Percentiles rank a stretch among this genome's conserved stretches.
These are phyloP conservation scores for Nudaria mundana DNA, from an alignment of 2,888 invertebrate genomes.

Conservation along the genomic window DNA sequence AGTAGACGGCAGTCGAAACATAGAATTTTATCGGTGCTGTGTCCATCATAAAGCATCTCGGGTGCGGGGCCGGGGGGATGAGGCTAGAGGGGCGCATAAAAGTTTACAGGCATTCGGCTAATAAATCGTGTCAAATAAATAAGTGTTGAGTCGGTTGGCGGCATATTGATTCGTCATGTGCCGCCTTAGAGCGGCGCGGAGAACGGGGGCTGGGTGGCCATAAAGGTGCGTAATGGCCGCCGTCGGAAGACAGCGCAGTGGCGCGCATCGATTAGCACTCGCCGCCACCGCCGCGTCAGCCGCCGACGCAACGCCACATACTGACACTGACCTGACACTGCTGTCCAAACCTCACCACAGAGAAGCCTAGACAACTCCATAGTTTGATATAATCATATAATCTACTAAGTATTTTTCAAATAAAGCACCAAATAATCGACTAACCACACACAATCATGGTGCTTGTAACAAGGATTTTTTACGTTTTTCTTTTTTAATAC, in stretches of 20 bases:
- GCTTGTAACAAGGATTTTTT: slow-evolving; percentile 14
- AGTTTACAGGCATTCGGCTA: slow-evolving; percentile 79
- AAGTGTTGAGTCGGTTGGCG: slow-evolving; percentile 81
- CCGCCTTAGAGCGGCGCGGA: slow-evolving; percentile 70
- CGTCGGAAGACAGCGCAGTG: slow-evolving; percentile 85
- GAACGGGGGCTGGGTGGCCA: slow-evolving; percentile 74
- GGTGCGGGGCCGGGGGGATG: slow-evolving; percentile 39
- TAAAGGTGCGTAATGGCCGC: slow-evolving; percentile 90
- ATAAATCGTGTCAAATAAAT: slow-evolving; percentile 81
- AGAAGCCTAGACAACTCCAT: too few relatives aligned
- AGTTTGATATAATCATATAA: slow-evolving; percentile 2
- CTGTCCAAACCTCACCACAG: slow-evolving; percentile 26
- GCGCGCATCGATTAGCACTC: slow-evolving; percentile 86
- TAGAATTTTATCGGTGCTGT: slow-evolving; percentile 72
- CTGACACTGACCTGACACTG: slow-evolving; percentile 23
- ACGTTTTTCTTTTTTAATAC: slow-evolving; percentile 14
- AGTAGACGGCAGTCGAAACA: slow-evolving; percentile 63
- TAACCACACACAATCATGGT: slow-evolving; percentile 17
- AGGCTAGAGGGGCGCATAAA: slow-evolving; percentile 68
- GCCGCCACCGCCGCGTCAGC: slow-evolving; percentile 71
- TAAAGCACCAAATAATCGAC: slow-evolving; percentile 7
- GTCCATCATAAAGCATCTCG: slow-evolving; percentile 73
- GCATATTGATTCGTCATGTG: slow-evolving; percentile 82
- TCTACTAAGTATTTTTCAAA: too few relatives aligned
- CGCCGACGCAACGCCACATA: slow-evolving; percentile 67